Evolutionary conservation across 1,140 invertebrate genomes (phyloP).

Genomic region (Aphis craccivora): DNA sequence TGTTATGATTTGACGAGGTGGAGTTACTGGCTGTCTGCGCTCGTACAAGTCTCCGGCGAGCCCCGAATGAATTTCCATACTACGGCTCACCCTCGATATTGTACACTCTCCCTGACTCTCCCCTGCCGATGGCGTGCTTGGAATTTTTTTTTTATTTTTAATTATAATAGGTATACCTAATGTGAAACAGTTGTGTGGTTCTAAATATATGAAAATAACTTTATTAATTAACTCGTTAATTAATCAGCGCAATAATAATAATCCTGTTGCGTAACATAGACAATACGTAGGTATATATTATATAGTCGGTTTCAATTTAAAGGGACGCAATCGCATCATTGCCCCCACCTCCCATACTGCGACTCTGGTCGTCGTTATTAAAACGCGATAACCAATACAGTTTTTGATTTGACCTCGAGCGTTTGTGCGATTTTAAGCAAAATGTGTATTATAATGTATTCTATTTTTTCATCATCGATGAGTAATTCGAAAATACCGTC

Average conservation of each 20-base stretch:
- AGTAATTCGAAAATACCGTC: neutral
- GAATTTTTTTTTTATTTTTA: neutral
- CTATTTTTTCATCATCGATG: neutral
- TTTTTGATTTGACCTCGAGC: neutral
- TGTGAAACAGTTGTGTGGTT: too few species aligned
- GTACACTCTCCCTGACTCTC: neutral
- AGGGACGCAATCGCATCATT: neutral
- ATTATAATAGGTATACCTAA: too few species aligned
- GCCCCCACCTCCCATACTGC: too few species aligned
- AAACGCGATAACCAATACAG: neutral
- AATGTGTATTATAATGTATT: neutral
- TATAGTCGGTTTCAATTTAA: neutral
- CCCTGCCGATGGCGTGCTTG: too few species aligned
- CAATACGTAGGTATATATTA: too few species aligned
- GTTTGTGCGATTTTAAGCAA: neutral
- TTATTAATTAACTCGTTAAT: too few species aligned
- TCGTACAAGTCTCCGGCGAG: conserved; percentile 43
- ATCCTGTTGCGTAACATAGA: neutral
- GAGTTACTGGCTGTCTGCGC: neutral
- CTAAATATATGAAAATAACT: neutral
- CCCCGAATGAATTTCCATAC: neutral
- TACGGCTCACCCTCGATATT: neutral
- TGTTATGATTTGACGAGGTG: neutral
- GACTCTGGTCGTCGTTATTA: neutral
- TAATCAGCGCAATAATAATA: neutral